Evolutionary conservation across 2,797 vertebrate genomes (phyloP).

Genomic region (Gambelia wislizenii): DNA sequence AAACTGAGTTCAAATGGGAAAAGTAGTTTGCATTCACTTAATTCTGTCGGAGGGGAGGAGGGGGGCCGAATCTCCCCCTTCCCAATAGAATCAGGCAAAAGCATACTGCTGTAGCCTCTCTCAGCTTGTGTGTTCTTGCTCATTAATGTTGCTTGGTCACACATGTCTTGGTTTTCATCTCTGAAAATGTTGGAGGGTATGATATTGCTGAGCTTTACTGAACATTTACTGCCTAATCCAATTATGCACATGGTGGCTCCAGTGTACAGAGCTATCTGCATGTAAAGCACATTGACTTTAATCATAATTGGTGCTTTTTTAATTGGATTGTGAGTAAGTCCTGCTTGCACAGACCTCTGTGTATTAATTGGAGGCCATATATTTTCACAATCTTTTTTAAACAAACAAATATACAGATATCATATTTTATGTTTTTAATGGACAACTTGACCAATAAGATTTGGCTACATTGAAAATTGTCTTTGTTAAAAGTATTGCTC

Average conservation of each 20-base stretch:
- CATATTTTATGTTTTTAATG: neutral
- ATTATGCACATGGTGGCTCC: neutral
- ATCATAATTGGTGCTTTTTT: neutral
- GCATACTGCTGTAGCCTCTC: too few relatives aligned
- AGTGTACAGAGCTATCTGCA: neutral
- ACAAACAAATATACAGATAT: neutral
- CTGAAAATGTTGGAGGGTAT: too few relatives aligned
- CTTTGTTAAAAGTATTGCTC: slow-evolving; percentile 33
- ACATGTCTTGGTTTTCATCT: too few relatives aligned
- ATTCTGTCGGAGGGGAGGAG: too few relatives aligned
- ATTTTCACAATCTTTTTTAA: neutral
- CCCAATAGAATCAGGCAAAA: too few relatives aligned
- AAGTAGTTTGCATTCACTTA: too few relatives aligned
- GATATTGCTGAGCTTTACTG: neutral
- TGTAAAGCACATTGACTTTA: neutral
- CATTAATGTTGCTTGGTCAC: too few relatives aligned
- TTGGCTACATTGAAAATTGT: neutral
- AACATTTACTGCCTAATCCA: neutral
- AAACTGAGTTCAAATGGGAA: too few relatives aligned
- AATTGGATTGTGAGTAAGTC: too few relatives aligned
- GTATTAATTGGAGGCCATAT: neutral
- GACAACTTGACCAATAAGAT: neutral
- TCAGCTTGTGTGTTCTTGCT: too few relatives aligned
- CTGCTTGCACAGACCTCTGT: neutral
- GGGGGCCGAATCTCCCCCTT: too few relatives aligned